Conservation (phyloP, 2,113 vertebrate genomes). For the Cinclus mexicanus region DNA sequence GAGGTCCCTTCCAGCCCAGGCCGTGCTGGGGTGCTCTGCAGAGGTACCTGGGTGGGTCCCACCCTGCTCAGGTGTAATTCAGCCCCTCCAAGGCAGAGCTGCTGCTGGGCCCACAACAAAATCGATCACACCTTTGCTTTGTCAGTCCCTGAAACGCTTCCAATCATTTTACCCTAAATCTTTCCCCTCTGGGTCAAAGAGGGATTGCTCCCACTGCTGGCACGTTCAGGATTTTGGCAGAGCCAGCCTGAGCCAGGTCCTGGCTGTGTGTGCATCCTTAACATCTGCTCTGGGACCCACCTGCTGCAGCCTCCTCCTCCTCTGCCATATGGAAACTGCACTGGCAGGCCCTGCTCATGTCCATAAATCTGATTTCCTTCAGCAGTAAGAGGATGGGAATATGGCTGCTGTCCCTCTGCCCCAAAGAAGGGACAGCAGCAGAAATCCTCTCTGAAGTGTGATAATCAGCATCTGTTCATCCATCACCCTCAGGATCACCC, state of each 20-base stretch:
- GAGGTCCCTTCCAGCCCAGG: neutral
- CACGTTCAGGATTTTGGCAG: neutral
- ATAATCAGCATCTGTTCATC: neutral
- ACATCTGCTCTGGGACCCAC: neutral
- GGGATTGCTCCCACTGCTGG: neutral
- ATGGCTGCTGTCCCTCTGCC: neutral
- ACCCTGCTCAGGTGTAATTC: fast-evolving
- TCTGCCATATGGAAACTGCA: neutral
- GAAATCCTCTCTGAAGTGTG: neutral
- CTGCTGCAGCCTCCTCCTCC: neutral
- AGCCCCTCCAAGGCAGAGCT: neutral
- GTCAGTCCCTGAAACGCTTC: neutral
- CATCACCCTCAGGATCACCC: neutral
- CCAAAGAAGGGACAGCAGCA: neutral
- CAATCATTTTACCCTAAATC: neutral
- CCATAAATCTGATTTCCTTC: neutral
- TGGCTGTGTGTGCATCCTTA: neutral
- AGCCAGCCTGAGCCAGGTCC: neutral
- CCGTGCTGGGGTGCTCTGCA: neutral
- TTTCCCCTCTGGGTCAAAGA: neutral
- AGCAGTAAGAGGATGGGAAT: neutral
- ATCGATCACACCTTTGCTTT: neutral
- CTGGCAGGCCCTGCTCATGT: neutral
- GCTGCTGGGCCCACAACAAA: neutral
- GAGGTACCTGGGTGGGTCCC: neutral